A percentile compares a stretch with the other conserved stretches of the same genome.
These are phyloP conservation scores for Cottoperca gobio DNA, from an alignment of 2,797 vertebrate species.

Conservation along the genomic window DNA sequence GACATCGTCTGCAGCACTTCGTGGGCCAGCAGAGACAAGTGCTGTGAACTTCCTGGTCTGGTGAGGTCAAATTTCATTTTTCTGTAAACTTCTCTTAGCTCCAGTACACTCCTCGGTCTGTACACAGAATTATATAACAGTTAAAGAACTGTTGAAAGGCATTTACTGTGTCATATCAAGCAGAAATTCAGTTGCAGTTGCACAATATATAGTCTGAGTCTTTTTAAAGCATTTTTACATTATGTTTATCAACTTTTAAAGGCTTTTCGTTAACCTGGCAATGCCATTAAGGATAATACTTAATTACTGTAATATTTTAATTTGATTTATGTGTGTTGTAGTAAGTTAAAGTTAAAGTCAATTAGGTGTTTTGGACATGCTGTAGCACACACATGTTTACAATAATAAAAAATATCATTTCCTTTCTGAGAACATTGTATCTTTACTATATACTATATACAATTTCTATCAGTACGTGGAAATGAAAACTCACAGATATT, in stretches of 20 bases:
- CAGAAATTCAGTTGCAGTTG: background rate
- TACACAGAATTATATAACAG: background rate
- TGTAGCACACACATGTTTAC: background rate
- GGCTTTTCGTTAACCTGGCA: too few species aligned
- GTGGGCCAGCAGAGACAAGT: conserved; percentile 94
- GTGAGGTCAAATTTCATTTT: conserved; percentile 81
- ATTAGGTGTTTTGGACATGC: too few species aligned
- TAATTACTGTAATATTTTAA: too few species aligned
- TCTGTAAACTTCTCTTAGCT: background rate
- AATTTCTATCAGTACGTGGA: background rate
- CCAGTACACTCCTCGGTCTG: background rate
- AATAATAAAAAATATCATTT: background rate
- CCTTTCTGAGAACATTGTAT: background rate
- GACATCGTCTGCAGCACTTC: conserved; percentile 95
- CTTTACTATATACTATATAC: too few species aligned
- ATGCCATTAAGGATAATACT: too few species aligned
- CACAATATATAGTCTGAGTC: too few species aligned
- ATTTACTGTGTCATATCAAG: accelerated
- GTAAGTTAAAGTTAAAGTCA: too few species aligned
- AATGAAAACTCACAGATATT: background rate
- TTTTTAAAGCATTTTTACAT: too few species aligned
- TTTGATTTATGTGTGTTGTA: too few species aligned
- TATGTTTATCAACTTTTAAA: too few species aligned
- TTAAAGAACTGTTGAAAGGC: background rate
- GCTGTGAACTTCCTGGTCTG: conserved; percentile 96